Evolutionary conservation across 2,113 vertebrate species (phyloP), one percentile per base, ranked within the genome.

Genomic region (Australoheros scitulus): DNA sequence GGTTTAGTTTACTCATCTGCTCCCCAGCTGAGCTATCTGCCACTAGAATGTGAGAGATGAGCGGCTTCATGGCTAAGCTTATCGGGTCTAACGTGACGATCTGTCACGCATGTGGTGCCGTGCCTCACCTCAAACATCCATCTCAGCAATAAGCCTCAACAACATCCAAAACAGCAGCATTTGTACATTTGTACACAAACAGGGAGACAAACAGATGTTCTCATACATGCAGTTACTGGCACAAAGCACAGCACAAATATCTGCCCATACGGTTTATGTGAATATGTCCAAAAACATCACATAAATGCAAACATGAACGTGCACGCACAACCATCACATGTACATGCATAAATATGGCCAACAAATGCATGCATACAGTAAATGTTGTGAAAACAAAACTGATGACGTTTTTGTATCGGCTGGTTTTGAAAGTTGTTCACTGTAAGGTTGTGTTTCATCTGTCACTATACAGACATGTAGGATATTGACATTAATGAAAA

Each of bases 21-120:
- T 89, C 76, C 76, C 79, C 84, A 86, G 91, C 91, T 82, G 91
- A 92, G 86, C 87, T 90, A 84, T 91, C 77, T 75, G 15, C 83
- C 87, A 87, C 83, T 79, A 87, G 57, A 92, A 64, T 83, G 79
- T 87, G 83, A 63, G 83, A 87, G 84, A 86, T 82, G 86, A 83
- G 65, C 56, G 41, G 56, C 84, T 81, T 64, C 85, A 74, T 88
- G 72, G 83, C 87, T 72, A 38, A 87, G 88, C 88, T 92, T 86
- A 89, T 90, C 17, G 6, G 72, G 32, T 59, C 63, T 76, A 88
- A 89, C 68, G 79, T 82, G 87, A 64, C 60, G 55, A 86, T 91
- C 79, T 82, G 86, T 89, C 87, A 85, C 93, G 92, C 92, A 94
- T 93, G 91, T 87, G 72, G 70, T 83, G 83, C 86, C 4, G 60